Conservation (phyloP, 2,113 vertebrate species). For the Dicrurus megarhynchus region DNA sequence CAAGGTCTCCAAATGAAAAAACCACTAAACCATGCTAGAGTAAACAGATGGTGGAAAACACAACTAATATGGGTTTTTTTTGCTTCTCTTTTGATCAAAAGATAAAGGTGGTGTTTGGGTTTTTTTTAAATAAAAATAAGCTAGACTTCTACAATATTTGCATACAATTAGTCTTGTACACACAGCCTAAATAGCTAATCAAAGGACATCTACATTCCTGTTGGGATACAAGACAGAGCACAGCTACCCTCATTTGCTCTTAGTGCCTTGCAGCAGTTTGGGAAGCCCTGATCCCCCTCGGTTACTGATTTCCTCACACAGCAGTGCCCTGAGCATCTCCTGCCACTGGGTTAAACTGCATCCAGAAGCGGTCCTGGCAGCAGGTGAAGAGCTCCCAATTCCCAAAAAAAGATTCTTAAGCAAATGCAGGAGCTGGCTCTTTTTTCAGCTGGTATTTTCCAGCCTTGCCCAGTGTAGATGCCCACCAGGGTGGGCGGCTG, state of each 20-base stretch:
- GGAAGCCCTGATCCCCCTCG: accelerated
- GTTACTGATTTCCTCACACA: background rate
- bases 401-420: background rate
- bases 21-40: background rate
- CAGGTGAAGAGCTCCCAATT: background rate
- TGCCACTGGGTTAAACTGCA: background rate
- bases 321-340: background rate
- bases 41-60: background rate
- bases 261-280: background rate
- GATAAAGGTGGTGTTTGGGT: accelerated
- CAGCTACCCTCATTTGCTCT: background rate
- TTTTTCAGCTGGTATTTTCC: background rate
- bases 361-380: accelerated
- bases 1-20: background rate
- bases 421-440: background rate
- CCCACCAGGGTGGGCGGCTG: accelerated
- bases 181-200: background rate
- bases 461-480: background rate
- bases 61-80: background rate
- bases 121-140: background rate
- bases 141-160: background rate
- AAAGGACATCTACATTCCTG: background rate
- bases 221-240: background rate
- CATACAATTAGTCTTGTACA: background rate
- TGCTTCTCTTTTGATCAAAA: background rate